These are phyloP conservation scores for Ramphastos sulfuratus DNA, from an alignment of 2,113 vertebrate genomes.

Conservation along the genomic window DNA sequence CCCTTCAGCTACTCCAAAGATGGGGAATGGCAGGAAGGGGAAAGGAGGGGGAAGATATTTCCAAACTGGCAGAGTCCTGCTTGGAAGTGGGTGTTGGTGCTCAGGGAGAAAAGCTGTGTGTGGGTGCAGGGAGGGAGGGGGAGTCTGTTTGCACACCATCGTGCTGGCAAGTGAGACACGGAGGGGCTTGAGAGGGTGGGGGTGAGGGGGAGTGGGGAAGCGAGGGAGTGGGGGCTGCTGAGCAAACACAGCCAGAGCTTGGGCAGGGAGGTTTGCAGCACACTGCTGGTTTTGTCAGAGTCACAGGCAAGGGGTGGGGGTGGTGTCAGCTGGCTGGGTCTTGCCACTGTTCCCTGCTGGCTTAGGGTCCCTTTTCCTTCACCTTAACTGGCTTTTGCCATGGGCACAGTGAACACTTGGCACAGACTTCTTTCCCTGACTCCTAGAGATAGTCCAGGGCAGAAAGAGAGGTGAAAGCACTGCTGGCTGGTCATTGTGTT, in stretches of 20 bases:
- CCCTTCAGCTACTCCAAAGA: neutral
- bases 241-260: fast-evolving
- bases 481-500: neutral
- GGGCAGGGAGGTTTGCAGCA: neutral
- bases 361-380: neutral
- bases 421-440: neutral
- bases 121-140: neutral
- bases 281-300: neutral
- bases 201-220: neutral
- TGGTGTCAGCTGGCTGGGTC: neutral
- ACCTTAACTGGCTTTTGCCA: no score
- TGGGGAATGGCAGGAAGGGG: neutral
- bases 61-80: neutral
- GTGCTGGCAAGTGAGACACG: neutral
- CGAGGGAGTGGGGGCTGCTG: neutral
- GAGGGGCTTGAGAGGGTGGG: neutral
- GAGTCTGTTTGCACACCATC: neutral
- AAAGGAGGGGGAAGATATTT: neutral
- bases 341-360: fast-evolving
- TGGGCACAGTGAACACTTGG: neutral
- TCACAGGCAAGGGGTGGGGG: fast-evolving
- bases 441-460: neutral
- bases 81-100: neutral
- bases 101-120: neutral
- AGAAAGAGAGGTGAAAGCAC: neutral